Evolutionary conservation across 2,113 vertebrate species (phyloP).

Genomic region (Rhagologus leucostigma): DNA sequence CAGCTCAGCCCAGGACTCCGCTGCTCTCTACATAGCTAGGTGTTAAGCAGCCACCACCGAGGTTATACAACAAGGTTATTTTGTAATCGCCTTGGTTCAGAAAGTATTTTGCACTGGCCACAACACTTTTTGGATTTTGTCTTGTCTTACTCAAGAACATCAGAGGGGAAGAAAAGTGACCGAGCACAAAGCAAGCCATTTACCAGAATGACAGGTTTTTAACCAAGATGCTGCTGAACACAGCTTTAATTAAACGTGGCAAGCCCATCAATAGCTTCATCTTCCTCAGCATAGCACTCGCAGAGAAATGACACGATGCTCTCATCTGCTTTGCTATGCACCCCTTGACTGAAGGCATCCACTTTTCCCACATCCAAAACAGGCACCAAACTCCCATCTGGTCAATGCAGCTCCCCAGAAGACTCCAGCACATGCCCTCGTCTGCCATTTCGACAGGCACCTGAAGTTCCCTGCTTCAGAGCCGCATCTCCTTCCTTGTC

Average conservation of each 20-base stretch:
- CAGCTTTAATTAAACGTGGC: background rate
- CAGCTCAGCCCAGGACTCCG: background rate
- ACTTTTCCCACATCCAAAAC: background rate
- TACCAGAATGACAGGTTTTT: background rate
- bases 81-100: background rate
- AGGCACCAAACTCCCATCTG: fast-evolving
- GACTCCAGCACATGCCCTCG: background rate
- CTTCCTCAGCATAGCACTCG: fast-evolving
- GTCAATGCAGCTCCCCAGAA: background rate
- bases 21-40: background rate
- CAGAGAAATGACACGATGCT: background rate
- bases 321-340: fast-evolving
- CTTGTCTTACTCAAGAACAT: background rate
- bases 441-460: background rate
- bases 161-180: background rate
- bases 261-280: background rate
- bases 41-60: background rate
- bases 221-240: background rate
- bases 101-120: background rate
- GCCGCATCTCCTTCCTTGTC: background rate
- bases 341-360: fast-evolving
- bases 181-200: background rate
- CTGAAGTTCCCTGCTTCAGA: background rate
- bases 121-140: fast-evolving
- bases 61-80: background rate